phyloP scores from a whole-genome alignment of 2,797 vertebrate species.

The Masticophis lateralis region DNA sequence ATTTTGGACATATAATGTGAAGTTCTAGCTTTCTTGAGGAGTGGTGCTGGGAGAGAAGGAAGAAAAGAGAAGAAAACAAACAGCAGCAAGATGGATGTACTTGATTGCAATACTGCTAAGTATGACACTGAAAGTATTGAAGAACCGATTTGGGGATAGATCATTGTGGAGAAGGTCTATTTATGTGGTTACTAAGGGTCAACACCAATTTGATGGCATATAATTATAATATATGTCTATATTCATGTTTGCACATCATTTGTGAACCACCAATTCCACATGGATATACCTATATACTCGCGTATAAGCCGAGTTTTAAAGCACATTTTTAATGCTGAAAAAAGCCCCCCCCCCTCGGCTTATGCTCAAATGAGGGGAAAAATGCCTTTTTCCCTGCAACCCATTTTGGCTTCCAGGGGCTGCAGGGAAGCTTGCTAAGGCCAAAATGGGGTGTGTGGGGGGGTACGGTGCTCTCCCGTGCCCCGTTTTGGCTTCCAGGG shows the following conservation, averaged over 20 bases:
- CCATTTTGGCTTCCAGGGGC: too few relatives aligned
- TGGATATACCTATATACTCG: not conserved
- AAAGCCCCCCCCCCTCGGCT: too few relatives aligned
- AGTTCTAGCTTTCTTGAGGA: not conserved
- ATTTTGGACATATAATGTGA: not conserved
- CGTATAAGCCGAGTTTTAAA: too few relatives aligned
- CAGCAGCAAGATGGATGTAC: not conserved
- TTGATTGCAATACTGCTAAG: not conserved
- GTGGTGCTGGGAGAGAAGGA: not conserved
- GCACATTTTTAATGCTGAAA: too few relatives aligned
- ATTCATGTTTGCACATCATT: not conserved
- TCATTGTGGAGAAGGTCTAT: not conserved
- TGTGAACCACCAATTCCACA: not conserved
- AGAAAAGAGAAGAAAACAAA: not conserved
- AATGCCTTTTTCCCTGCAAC: too few relatives aligned
- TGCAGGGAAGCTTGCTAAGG: too few relatives aligned
- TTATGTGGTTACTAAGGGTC: not conserved
- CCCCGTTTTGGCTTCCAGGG: too few relatives aligned
- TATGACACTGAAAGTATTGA: not conserved
- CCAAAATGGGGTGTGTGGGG: too few relatives aligned
- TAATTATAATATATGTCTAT: not conserved
- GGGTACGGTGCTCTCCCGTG: too few relatives aligned
- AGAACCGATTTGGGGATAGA: not conserved
- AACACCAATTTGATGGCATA: not conserved
- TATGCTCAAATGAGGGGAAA: too few relatives aligned